Evolutionary conservation across 2,113 vertebrate genomes (phyloP).

Genomic region (Nycticorax nycticorax): DNA sequence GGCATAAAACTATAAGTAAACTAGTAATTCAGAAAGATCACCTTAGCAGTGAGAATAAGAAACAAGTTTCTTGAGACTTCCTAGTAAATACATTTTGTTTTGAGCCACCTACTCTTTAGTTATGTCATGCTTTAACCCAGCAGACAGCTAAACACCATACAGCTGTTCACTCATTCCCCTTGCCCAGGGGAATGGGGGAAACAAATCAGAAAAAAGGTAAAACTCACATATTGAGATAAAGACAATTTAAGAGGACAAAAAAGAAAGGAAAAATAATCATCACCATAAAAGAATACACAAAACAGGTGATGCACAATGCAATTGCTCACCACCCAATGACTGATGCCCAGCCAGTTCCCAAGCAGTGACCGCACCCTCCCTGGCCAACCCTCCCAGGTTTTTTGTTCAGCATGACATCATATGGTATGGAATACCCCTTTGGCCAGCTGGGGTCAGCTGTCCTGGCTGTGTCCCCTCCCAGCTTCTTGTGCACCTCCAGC

Average conservation of each 20-base stretch:
- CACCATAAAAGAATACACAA: not conserved
- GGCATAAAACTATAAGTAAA: not conserved
- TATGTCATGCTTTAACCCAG: not conserved
- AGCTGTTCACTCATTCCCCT: not conserved
- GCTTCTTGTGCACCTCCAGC: not conserved
- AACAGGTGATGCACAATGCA: not conserved
- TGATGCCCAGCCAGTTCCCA: not conserved
- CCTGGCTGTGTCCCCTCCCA: not conserved
- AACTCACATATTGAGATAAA: not conserved
- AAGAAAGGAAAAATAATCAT: not conserved
- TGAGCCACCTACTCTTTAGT: not conserved
- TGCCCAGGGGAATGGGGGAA: not conserved
- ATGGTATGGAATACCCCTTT: not conserved
- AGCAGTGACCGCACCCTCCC: too few species aligned
- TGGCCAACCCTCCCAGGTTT: not conserved
- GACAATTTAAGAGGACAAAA: not conserved
- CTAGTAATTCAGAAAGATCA: not conserved
- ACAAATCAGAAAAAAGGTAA: not conserved
- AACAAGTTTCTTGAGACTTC: not conserved
- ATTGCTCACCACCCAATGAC: not conserved
- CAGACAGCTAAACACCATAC: not conserved
- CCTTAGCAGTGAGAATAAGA: not conserved
- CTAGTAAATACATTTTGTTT: not conserved
- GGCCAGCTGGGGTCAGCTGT: not conserved
- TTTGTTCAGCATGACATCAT: not conserved